Conservation (phyloP, 2,113 vertebrate genomes). For the Phocoena sinus region DNA sequence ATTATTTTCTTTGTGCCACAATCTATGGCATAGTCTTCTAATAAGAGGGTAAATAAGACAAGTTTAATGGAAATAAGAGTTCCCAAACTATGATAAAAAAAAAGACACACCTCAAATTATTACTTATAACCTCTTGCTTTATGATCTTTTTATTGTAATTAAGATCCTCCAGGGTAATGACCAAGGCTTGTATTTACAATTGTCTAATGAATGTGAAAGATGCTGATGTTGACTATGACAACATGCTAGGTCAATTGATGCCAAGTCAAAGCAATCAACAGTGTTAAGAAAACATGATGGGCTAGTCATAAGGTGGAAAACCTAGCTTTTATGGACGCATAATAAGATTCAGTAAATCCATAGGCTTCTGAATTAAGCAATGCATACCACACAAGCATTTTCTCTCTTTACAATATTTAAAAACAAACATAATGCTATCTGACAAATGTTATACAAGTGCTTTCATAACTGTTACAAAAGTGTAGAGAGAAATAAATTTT, state of each 20-base stretch:
- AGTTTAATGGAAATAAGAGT: not conserved
- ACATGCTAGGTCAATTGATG: not conserved
- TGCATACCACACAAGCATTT: not conserved
- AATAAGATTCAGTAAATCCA: not conserved
- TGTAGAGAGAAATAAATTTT: not conserved
- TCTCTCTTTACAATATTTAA: not conserved
- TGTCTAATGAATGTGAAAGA: not conserved
- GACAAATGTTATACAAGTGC: not conserved
- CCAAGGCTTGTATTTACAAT: not conserved
- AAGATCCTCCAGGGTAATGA: not conserved
- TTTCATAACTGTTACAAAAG: not conserved
- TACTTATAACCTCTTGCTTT: not conserved
- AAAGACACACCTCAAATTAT: not conserved
- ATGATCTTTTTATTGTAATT: constrained; percentile 10
- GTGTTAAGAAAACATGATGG: constrained; percentile 1
- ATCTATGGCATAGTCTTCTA: not conserved
- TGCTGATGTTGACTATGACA: not conserved
- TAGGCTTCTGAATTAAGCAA: not conserved
- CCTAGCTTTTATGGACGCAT: not conserved
- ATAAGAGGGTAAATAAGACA: not conserved
- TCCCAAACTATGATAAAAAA: not conserved
- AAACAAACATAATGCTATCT: not conserved
- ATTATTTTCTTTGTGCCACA: not conserved
- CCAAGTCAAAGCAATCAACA: constrained; percentile 5
- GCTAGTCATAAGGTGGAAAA: not conserved